Evolutionary conservation across 1,140 invertebrate genomes (phyloP), one percentile per base, ranked within the genome.

Genomic region (Paraescarpia echinospica): DNA sequence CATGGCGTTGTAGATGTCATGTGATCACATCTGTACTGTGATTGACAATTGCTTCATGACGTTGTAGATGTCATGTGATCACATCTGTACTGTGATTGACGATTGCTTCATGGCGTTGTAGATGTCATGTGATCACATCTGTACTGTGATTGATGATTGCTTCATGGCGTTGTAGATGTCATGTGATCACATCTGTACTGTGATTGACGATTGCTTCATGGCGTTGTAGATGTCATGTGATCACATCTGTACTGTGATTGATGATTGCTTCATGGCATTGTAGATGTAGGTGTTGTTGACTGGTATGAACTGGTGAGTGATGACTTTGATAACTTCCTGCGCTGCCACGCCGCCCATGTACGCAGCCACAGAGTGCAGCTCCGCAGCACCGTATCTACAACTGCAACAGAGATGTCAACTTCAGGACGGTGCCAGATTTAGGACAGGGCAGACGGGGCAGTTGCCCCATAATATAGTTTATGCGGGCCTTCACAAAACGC

Each of bases 311-410:
- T 99, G 99, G 94, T 97, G 97, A 1, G 99, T 99, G 90, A 99
- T 97, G n/a, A 99, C 96, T 97, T 99, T 99, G 92, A 99, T 99
- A 4, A 97, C 97, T 97, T 99, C 99, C 94, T 99, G 99, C 27
- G 99, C 98, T 88, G 98, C 98, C 95, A 98, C 98, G 1, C 99
- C 99, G 94, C 97, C 98, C 93, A 99, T 97, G 96, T 99, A 99
- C 14, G 99, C 97, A 35, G 99, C 98, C n/a, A 99, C 97, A 48
- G 98, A 98, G 96, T 99, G 99, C 89, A 99, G 96, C 96, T 99
- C 99, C 12, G 98, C 97, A 33, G 98, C 98, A 90, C 99, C 99
- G 96, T 98, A 99, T 8, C 97, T 96, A 94, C 96, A 96, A 92
- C 96, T 96, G 48, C 34, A 91, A 91, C 59, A 77, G 59, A 77